Evolutionary conservation across 2,113 vertebrate species (phyloP), one percentile per base, ranked within the genome.

Genomic region (Ciconia boyciana): DNA sequence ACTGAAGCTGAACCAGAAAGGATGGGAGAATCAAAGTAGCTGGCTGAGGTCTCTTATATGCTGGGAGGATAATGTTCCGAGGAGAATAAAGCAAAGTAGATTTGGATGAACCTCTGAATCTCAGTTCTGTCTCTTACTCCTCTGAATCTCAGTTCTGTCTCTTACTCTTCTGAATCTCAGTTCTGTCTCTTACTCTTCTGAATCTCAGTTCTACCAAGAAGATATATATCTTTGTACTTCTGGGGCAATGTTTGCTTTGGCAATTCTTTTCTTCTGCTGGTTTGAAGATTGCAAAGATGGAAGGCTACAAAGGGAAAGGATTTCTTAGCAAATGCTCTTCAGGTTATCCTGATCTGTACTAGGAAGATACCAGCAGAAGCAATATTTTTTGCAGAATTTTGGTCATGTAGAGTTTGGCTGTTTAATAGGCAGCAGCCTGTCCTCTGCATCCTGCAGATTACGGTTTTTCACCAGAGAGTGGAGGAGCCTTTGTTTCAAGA

Each of bases 401-500:
- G 64, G 60, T 89, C 39, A 9, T 87, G 48, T 41, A 61, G 66
- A 77, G 9, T 55, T 92, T 86, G 78, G n/a, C 88, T 93, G n/a
- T 66, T 86, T 32, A 51, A 55, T 55, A 93, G 83, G 54, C 55
- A 90, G 39, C 76, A 87, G 72, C 51, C 81, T 36, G 29, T 89
- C 48, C 44, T 90, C 77, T 94, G 79, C 71, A 70, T 93, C 51
- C 83, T 83, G 83, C 55, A 91, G 92, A 96, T 92, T 93, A 90
- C 9, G 1, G 66, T 86, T 93, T 93, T 91, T 71, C 83, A 93
- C 77, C 69, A 92, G 83, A 70, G 46, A 75, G 36, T 75, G 61
- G 52, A 93, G 24, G 48, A 95, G 66, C n/a, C 61, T 94, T 94
- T 96, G 81, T 94, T 93, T 88, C 77, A 78, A 71, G 86, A 81